phyloP scores from a whole-genome alignment of 2,797 vertebrate species.

The Gymnodraco acuticeps region DNA sequence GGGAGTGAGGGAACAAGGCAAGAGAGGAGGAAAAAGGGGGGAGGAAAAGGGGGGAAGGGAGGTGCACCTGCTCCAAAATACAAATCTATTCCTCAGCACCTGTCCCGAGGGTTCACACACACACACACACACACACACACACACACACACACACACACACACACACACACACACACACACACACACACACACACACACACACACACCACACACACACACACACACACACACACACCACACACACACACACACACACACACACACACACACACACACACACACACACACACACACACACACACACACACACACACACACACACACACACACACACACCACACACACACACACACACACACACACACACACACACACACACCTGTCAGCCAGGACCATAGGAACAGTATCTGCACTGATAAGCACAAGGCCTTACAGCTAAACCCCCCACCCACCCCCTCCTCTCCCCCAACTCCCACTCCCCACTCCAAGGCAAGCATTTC shows the following conservation, averaged over 20 bases:
- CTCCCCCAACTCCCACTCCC: conserved; percentile 40
- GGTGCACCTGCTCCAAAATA: conserved; percentile 77
- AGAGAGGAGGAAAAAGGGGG: conserved; percentile 28
- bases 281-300: too few relatives aligned
- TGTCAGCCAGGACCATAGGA: conserved; percentile 69
- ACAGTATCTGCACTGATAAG: conserved; percentile 79
- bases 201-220: too few relatives aligned
- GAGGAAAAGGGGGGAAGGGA: conserved; percentile 38
- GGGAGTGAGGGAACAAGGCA: conserved; percentile 67
- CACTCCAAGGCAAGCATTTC: conserved; percentile 53
- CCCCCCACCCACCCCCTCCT: conserved; percentile 21
- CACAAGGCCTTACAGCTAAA: conserved; percentile 64
- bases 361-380: conserved; percentile 50
- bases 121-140: conserved; percentile 25
- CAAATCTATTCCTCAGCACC: conserved; percentile 75
- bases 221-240: too few relatives aligned
- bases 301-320: too few relatives aligned
- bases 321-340: too few relatives aligned
- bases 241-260: too few relatives aligned
- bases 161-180: conserved; percentile 49
- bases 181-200: too few relatives aligned
- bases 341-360: too few relatives aligned
- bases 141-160: conserved; percentile 22
- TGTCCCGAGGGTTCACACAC: conserved; percentile 71
- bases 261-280: too few relatives aligned